Evolutionary conservation across 2,797 vertebrate species (phyloP).

Genomic region (Crenichthys baileyi): DNA sequence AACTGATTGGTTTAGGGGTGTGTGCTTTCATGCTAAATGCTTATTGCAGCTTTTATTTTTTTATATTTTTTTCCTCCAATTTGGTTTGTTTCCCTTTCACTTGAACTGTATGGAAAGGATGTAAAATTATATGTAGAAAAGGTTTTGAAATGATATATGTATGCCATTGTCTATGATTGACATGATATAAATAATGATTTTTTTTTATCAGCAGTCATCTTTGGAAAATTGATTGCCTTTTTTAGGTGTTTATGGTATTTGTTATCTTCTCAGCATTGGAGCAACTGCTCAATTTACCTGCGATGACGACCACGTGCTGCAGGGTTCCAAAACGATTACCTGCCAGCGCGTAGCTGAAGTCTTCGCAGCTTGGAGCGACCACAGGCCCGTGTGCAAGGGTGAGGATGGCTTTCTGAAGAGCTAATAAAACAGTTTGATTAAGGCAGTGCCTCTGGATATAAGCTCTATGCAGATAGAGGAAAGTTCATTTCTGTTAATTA

Average conservation of each 20-base stretch:
- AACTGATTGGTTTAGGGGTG: background rate
- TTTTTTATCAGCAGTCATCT: constrained; percentile 48
- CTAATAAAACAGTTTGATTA: constrained; percentile 77
- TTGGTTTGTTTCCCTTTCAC: background rate
- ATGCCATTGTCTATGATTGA: constrained; percentile 13
- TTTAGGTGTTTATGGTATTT: constrained; percentile 52
- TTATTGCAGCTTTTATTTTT: background rate
- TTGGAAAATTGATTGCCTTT: constrained; percentile 55
- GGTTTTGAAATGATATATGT: background rate
- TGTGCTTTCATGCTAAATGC: background rate
- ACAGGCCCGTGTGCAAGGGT: constrained; percentile 98
- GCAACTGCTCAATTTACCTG: constrained; percentile 93
- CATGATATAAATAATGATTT: constrained; percentile 38
- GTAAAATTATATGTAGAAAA: background rate
- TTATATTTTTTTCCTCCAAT: background rate
- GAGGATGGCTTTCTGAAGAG: constrained; percentile 67
- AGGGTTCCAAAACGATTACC: constrained; percentile 96
- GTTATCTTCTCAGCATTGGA: constrained; percentile 86
- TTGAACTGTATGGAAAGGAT: background rate
- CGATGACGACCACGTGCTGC: constrained; percentile 96
- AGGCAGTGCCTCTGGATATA: constrained; percentile 71
- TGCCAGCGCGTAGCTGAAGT: constrained; percentile 98
- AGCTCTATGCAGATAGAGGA: constrained; percentile 67
- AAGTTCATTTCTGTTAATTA: constrained; percentile 78
- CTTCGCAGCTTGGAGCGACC: constrained; percentile 98